Percentiles rank a stretch among this genome's conserved stretches.
These are phyloP conservation scores for Chelonus insularis DNA, from an alignment of 1,140 invertebrate species.

Conservation along the genomic window DNA sequence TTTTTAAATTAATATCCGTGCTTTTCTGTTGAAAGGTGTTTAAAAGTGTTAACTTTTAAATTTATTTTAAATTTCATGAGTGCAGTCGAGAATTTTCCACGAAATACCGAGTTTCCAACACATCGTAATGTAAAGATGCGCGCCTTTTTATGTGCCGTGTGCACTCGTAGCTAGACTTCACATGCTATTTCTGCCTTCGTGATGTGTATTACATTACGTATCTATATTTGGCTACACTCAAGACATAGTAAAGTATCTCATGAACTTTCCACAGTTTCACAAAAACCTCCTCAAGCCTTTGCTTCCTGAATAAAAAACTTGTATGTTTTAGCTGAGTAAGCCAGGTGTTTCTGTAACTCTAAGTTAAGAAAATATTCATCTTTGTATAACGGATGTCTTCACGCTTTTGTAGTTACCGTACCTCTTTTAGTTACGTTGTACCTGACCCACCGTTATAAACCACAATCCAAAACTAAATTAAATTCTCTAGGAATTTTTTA, in stretches of 20 bases:
- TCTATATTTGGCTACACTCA: constrained; percentile 54
- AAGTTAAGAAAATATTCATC: neutral
- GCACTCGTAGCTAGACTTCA: constrained; percentile 50
- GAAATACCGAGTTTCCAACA: neutral
- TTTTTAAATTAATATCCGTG: no score
- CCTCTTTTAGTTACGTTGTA: neutral
- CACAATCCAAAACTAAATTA: no score
- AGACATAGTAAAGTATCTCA: constrained; percentile 13
- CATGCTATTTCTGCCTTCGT: constrained; percentile 56
- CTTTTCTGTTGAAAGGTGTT: no score
- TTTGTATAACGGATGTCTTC: neutral
- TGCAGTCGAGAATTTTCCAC: neutral
- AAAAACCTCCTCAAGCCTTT: neutral
- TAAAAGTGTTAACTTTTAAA: no score
- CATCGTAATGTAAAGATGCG: neutral
- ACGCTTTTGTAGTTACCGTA: neutral
- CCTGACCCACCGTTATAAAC: constrained; percentile 1
- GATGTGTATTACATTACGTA: constrained; percentile 58
- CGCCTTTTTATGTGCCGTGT: constrained; percentile 49
- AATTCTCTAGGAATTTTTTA: no score
- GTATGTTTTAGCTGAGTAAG: neutral
- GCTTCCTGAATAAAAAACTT: neutral
- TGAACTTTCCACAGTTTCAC: constrained; percentile 9
- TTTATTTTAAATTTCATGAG: neutral
- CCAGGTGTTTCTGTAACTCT: no score